phyloP scores from a whole-genome alignment of 2,113 vertebrate species.

The Solenodon paradoxus region DNA sequence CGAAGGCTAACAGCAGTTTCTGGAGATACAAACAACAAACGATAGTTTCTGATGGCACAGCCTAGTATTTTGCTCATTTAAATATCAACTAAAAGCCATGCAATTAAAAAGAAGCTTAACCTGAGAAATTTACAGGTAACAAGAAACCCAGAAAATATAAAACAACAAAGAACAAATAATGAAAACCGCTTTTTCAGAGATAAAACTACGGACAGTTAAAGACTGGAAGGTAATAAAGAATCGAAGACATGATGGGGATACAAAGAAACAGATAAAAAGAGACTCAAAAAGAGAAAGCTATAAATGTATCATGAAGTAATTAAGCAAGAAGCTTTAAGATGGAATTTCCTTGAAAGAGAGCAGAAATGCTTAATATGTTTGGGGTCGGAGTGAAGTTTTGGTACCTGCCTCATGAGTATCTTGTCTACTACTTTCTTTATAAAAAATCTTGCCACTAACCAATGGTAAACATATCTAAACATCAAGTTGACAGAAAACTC shows the following conservation, averaged over 20 bases:
- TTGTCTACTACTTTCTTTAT: neutral
- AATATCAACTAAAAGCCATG: conserved; percentile 15
- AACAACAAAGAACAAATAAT: neutral
- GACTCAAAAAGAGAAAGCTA: neutral
- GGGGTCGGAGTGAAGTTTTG: neutral
- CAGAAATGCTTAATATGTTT: neutral
- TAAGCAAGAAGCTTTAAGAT: neutral
- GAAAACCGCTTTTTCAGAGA: neutral
- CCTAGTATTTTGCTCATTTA: neutral
- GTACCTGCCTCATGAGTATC: neutral
- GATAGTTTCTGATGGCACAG: neutral
- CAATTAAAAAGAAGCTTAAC: neutral
- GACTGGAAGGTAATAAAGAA: neutral
- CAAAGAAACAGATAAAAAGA: neutral
- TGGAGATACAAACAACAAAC: neutral
- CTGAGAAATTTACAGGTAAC: conserved; percentile 21
- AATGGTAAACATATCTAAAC: neutral
- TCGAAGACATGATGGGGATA: neutral
- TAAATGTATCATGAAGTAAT: neutral
- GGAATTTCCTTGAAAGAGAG: neutral
- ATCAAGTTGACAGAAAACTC: neutral
- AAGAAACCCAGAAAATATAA: neutral
- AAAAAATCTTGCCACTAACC: neutral
- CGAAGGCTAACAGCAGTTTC: neutral
- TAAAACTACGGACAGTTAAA: neutral